A percentile compares a stretch with the other conserved stretches of the same genome.
phyloP scores from a whole-genome alignment of 2,113 vertebrate genomes.

The Spea bombifrons region DNA sequence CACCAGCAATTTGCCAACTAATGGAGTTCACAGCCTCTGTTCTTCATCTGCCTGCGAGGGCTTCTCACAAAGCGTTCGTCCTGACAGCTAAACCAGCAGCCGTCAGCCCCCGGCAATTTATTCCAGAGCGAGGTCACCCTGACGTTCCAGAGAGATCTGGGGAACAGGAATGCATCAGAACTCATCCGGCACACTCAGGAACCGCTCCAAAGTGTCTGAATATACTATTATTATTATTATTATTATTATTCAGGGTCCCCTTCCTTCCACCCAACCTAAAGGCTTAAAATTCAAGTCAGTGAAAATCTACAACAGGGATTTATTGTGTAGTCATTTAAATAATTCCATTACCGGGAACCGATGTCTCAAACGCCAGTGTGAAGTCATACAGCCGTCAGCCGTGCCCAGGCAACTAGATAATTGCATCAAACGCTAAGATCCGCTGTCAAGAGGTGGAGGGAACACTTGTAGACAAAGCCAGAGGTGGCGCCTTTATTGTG shows the following conservation, averaged over 20 bases:
- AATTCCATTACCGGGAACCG: constrained; percentile 1
- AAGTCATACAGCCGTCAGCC: background rate
- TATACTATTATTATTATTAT: background rate
- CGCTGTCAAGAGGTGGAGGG: background rate
- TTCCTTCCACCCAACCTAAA: background rate
- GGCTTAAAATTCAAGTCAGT: constrained; percentile 11
- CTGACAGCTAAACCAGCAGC: constrained; percentile 47
- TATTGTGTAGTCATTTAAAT: background rate
- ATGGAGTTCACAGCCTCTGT: constrained; percentile 47
- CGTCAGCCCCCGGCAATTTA: constrained; percentile 45
- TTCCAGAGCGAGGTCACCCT: constrained; percentile 41
- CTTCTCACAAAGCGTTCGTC: constrained; percentile 32
- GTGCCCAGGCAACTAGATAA: background rate
- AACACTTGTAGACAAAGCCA: background rate
- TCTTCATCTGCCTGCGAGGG: constrained; percentile 38
- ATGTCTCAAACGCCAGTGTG: background rate
- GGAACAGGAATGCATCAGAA: constrained; percentile 10
- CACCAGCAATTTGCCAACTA: constrained; percentile 45
- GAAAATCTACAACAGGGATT: background rate
- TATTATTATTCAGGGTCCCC: background rate
- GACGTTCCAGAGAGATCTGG: constrained; percentile 14
- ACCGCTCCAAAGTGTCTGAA: background rate
- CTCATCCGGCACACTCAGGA: background rate
- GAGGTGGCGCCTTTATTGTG: background rate
- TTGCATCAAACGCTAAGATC: background rate